These are phyloP conservation scores for Metopolophium dirhodum DNA, from an alignment of 1,140 invertebrate species.

Conservation along the genomic window DNA sequence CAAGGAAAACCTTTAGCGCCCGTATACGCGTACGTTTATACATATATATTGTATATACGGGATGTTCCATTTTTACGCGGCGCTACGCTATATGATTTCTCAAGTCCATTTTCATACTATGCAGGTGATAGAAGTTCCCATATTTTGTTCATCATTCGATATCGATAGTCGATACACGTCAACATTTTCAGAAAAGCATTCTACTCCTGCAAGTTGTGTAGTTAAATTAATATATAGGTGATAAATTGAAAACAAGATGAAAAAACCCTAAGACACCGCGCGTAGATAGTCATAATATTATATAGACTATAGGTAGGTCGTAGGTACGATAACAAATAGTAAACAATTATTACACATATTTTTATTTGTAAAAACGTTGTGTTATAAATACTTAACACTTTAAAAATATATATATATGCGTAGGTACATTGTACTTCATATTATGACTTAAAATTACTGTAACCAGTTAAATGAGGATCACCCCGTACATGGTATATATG, in stretches of 20 bases:
- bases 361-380: background rate
- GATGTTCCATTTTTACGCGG: background rate
- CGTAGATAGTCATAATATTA: background rate
- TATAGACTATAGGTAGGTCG: too few species aligned
- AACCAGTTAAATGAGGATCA: background rate
- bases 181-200: background rate
- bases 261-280: background rate
- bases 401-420: background rate
- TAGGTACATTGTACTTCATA: too few species aligned
- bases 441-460: too few species aligned
- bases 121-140: too few species aligned
- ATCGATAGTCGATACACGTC: background rate
- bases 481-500: background rate
- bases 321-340: background rate
- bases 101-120: background rate
- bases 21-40: background rate
- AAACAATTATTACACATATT: background rate
- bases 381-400: background rate
- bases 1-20: constrained; percentile 37
- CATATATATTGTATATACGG: background rate
- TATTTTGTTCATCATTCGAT: too few species aligned
- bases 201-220: background rate
- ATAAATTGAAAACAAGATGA: background rate
- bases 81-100: background rate
- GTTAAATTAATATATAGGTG: background rate